Percentiles rank a stretch among this genome's conserved stretches.
Evolutionary conservation across 37 sponge, comb jelly and placozoan genomes (phyloP).

Genomic region (Crambe crambe): DNA sequence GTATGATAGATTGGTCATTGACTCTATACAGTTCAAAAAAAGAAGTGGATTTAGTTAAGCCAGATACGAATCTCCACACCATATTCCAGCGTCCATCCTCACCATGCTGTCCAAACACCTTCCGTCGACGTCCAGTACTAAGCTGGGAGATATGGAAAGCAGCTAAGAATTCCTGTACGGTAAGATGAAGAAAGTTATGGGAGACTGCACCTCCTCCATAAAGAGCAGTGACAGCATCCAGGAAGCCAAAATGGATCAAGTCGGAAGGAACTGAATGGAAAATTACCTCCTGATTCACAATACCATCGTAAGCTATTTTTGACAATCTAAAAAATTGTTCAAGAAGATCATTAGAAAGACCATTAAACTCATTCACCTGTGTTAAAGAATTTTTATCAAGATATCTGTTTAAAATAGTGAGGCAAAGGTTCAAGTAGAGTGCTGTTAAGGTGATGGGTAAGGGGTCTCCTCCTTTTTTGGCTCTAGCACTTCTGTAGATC

Average conservation of each 20-base stretch:
- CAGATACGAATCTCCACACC: conserved; percentile 36
- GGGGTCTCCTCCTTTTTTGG: neutral
- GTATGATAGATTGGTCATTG: neutral
- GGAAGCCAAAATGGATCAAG: conserved; percentile 33
- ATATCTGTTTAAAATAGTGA: neutral
- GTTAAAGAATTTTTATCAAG: neutral
- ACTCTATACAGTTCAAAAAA: neutral
- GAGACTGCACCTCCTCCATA: conserved; percentile 7
- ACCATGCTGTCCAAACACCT: neutral
- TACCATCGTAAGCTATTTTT: conserved; percentile 27
- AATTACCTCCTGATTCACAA: conserved; percentile 16
- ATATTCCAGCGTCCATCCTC: neutral
- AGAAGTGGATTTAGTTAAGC: conserved; percentile 4
- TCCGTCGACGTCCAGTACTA: neutral
- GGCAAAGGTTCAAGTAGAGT: conserved; percentile 25
- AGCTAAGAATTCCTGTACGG: conserved; percentile 57
- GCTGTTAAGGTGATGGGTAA: conserved; percentile 22
- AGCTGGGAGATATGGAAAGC: conserved; percentile 29
- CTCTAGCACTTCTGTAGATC: conserved; percentile 18
- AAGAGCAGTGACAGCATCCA: conserved; percentile 1
- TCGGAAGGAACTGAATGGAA: conserved; percentile 17
- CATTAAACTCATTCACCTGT: neutral
- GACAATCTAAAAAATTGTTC: neutral
- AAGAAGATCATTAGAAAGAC: neutral
- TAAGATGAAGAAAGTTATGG: conserved; percentile 48